Conservation (phyloP, 2,888 invertebrate genomes). For the Oscheius sp. region DNA sequence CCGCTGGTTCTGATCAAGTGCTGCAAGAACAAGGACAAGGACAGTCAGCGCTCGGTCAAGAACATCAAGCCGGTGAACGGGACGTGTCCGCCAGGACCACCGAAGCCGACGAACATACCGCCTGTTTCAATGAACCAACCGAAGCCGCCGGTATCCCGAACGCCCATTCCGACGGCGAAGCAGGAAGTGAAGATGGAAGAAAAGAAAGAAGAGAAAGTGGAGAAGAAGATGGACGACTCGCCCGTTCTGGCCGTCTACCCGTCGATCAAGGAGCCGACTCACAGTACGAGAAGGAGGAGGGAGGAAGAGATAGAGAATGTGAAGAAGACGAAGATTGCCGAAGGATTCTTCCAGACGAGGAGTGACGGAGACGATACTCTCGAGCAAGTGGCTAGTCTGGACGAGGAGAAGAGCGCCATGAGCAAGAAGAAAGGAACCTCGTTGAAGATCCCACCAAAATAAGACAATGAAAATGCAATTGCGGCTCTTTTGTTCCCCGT, state of each 20-base stretch:
- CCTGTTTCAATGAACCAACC: too few relatives aligned
- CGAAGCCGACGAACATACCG: too few relatives aligned
- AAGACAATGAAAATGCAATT: too few relatives aligned
- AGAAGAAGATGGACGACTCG: background rate
- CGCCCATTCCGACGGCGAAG: background rate
- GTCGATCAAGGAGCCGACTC: constrained; percentile 1
- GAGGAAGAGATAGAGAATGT: constrained; percentile 15
- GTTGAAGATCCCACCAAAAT: background rate
- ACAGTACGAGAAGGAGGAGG: constrained; percentile 20
- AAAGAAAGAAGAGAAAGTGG: background rate
- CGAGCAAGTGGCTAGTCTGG: constrained; percentile 18
- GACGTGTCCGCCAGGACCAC: too few relatives aligned
- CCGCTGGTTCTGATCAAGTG: too few relatives aligned
- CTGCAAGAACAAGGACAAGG: too few relatives aligned
- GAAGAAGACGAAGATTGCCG: constrained; percentile 12
- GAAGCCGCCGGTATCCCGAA: too few relatives aligned
- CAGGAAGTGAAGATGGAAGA: background rate
- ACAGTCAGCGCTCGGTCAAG: too few relatives aligned
- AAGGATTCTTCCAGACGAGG: constrained; percentile 19
- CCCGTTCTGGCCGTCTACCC: background rate
- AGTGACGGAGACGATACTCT: constrained; percentile 18
- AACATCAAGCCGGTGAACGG: too few relatives aligned
- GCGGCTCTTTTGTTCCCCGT: background rate
- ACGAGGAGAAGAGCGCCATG: constrained; percentile 1
- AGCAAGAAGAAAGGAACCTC: constrained; percentile 11